These are phyloP conservation scores for Drosophila hydei DNA, from an alignment of 1,140 invertebrate genomes.

Conservation along the genomic window DNA sequence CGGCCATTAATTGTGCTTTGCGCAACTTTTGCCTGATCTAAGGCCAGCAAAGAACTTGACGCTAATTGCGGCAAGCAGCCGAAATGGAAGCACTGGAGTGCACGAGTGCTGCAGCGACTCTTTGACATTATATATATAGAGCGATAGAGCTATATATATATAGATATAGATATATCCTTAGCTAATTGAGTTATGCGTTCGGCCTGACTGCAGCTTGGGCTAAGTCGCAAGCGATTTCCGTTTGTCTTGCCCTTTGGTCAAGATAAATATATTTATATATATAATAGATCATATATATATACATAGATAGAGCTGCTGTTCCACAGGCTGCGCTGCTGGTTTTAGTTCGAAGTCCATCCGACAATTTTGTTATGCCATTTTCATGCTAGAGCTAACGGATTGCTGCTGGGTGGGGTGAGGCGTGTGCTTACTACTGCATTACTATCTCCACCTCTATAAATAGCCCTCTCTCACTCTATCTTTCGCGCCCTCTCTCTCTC, in stretches of 20 bases:
- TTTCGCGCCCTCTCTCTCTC: not conserved
- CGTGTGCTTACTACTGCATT: constrained; percentile 34
- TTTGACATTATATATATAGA: no score
- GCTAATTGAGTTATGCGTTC: constrained; percentile 7
- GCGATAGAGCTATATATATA: no score
- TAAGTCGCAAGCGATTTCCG: constrained; percentile 29
- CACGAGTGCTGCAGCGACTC: no score
- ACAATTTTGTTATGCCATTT: constrained; percentile 64
- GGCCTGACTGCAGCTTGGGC: constrained; percentile 19
- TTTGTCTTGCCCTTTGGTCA: constrained; percentile 12
- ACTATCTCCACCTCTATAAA: not conserved
- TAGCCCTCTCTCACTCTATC: not conserved
- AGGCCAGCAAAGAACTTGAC: constrained; percentile 7
- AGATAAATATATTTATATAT: constrained; percentile 54
- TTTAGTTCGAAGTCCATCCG: not conserved
- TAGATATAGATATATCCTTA: not conserved
- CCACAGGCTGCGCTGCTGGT: constrained; percentile 17
- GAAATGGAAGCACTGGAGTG: no score
- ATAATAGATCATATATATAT: not conserved
- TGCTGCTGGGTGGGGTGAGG: not conserved
- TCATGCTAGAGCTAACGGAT: constrained; percentile 52
- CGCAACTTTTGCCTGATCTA: constrained; percentile 42
- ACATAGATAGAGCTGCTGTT: not conserved
- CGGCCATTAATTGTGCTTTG: constrained; percentile 58
- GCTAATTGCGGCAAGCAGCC: constrained; percentile 23